Conservation (phyloP, 2,888 invertebrate species). For the Thelaira solivaga region DNA sequence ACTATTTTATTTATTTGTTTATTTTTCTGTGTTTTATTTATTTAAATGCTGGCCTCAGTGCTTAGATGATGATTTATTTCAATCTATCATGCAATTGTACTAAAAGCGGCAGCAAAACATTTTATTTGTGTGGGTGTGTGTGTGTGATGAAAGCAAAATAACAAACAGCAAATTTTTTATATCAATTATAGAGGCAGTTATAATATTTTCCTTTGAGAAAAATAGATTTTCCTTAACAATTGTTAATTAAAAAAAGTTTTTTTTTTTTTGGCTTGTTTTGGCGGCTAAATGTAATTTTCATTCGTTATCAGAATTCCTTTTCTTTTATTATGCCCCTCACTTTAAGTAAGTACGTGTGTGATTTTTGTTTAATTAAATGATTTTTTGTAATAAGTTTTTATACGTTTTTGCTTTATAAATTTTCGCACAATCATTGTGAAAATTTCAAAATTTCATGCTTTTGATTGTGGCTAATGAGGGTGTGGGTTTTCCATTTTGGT, state of each 20-base stretch:
- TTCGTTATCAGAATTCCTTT: constrained; percentile 27
- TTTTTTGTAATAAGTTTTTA: constrained; percentile 25
- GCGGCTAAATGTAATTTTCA: neutral
- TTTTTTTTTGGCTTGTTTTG: neutral
- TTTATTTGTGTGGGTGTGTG: too few relatives aligned
- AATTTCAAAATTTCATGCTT: neutral
- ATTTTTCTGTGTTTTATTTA: too few relatives aligned
- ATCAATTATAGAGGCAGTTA: too few relatives aligned
- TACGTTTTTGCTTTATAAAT: constrained; percentile 1
- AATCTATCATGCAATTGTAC: constrained; percentile 32
- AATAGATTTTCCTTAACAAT: constrained; percentile 32
- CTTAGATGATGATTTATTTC: constrained; percentile 24
- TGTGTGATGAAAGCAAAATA: neutral
- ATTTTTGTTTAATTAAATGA: constrained; percentile 34
- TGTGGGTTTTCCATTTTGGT: neutral
- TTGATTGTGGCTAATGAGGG: neutral
- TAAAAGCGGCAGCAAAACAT: constrained; percentile 10
- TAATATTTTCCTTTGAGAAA: neutral
- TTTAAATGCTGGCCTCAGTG: too few relatives aligned
- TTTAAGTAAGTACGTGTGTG: too few relatives aligned
- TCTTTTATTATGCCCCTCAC: too few relatives aligned
- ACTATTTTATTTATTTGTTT: too few relatives aligned
- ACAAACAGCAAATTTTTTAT: too few relatives aligned
- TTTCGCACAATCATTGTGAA: constrained; percentile 13
- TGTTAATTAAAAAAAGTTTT: constrained; percentile 10